Conservation (phyloP, 2,888 invertebrate species). For the Macrophya annulata region DNA sequence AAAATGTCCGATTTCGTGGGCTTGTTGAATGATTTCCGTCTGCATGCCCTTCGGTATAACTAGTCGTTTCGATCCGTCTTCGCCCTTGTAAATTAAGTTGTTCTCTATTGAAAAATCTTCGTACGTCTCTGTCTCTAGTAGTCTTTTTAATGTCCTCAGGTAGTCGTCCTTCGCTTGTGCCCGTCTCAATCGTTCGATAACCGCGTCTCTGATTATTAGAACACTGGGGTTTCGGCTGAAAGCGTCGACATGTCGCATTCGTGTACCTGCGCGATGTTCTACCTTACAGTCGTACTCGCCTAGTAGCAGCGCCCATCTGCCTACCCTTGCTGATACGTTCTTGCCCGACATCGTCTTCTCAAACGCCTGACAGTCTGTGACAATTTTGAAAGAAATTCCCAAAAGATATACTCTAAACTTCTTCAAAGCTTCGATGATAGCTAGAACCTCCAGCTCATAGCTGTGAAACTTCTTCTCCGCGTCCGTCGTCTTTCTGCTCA, state of each 20-base stretch:
- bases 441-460: conserved; percentile 61
- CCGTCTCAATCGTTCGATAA: not conserved
- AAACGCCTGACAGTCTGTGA: conserved; percentile 55
- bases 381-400: conserved; percentile 48
- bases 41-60: conserved; percentile 72
- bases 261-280: conserved; percentile 39
- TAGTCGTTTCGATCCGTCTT: conserved; percentile 60
- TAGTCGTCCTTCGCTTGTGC: conserved; percentile 24
- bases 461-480: conserved; percentile 59
- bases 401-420: conserved; percentile 38
- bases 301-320: conserved; percentile 58
- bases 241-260: conserved; percentile 51
- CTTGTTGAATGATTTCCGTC: conserved; percentile 69
- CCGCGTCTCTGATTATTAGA: not conserved
- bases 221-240: conserved; percentile 49
- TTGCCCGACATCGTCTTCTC: conserved; percentile 41
- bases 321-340: conserved; percentile 16
- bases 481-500: conserved; percentile 61
- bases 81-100: not conserved
- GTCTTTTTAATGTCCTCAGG: conserved; percentile 9
- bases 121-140: conserved; percentile 23
- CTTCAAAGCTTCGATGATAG: conserved; percentile 4
- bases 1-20: conserved; percentile 73
- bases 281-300: conserved; percentile 60
- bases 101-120: conserved; percentile 4